These are phyloP conservation scores for Portevinia maculata DNA, from an alignment of 2,888 invertebrate genomes.

Conservation along the genomic window DNA sequence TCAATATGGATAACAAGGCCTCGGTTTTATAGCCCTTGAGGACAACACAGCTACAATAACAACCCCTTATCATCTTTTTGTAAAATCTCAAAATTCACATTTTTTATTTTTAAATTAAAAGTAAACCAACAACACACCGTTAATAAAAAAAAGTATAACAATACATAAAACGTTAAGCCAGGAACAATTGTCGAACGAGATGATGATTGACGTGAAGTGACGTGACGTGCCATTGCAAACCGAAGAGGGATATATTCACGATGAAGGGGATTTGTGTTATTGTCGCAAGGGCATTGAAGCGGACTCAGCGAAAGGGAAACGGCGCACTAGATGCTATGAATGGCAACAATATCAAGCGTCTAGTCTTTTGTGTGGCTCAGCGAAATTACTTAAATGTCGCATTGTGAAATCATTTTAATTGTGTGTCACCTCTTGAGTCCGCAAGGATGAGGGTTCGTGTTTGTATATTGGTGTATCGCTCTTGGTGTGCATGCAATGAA, in stretches of 20 bases:
- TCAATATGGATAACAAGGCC: slow-evolving; percentile 54
- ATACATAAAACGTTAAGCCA: slow-evolving; percentile 21
- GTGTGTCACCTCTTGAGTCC: slow-evolving; percentile 68
- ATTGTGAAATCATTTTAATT: slow-evolving; percentile 74
- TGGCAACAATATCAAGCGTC: slow-evolving; percentile 70
- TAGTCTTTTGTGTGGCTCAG: slow-evolving; percentile 56
- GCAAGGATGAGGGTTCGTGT: slow-evolving; percentile 58
- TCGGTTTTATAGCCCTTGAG: slow-evolving; percentile 40
- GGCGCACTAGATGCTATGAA: slow-evolving; percentile 63
- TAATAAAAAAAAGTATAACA: slow-evolving; percentile 1
- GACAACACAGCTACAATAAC: slow-evolving; percentile 31
- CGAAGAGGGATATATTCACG: slow-evolving; percentile 46
- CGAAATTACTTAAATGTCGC: slow-evolving; percentile 70
- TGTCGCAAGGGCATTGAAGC: slow-evolving; percentile 58
- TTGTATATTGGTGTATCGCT: slow-evolving; percentile 6
- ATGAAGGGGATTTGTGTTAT: slow-evolving; percentile 68
- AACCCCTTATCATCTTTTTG: slow-evolving; percentile 35
- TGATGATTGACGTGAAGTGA: slow-evolving; percentile 73
- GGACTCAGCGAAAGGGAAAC: slow-evolving; percentile 21
- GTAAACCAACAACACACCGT: slow-evolving; percentile 48
- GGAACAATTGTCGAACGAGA: slow-evolving; percentile 70
- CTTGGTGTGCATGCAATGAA: slow-evolving; percentile 45
- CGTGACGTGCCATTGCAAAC: slow-evolving; percentile 69
- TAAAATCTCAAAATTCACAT: slow-evolving; percentile 48
- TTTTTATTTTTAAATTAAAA: slow-evolving; percentile 56